Evolutionary conservation across 2,797 vertebrate species (phyloP).

Genomic region (Tapera naevia): DNA sequence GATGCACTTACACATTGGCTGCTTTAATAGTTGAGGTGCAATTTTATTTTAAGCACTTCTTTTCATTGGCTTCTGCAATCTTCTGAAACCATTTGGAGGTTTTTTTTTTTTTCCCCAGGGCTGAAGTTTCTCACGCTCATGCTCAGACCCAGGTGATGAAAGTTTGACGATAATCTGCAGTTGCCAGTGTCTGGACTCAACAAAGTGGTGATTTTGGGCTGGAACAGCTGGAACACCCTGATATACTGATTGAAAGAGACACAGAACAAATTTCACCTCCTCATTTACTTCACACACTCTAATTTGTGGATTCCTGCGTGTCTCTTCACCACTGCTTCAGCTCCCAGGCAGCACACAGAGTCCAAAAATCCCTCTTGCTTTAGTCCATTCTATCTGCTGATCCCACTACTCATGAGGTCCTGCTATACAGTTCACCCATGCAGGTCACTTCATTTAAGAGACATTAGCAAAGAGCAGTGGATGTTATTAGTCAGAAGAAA

Average conservation of each 20-base stretch:
- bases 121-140: neutral
- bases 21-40: slow-evolving; percentile 14
- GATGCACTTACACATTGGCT: neutral
- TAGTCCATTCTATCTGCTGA: neutral
- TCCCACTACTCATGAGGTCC: neutral
- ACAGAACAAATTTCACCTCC: neutral
- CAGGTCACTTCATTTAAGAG: neutral
- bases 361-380: neutral
- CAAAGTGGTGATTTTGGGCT: slow-evolving; percentile 33
- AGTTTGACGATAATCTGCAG: slow-evolving; percentile 15
- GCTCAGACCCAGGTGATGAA: neutral
- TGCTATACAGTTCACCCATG: neutral
- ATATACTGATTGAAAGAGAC: neutral
- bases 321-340: neutral
- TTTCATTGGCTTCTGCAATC: slow-evolving; percentile 21
- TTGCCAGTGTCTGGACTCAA: neutral
- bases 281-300: neutral
- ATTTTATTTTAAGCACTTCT: slow-evolving; percentile 24
- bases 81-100: slow-evolving; percentile 5
- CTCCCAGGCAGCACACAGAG: neutral
- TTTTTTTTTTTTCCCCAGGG: neutral
- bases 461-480: neutral
- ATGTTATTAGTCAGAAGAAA: neutral
- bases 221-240: slow-evolving; percentile 3
- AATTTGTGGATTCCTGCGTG: neutral